These are phyloP conservation scores for Parapsyche elsis DNA, from an alignment of 1,140 invertebrate genomes.

Conservation along the genomic window DNA sequence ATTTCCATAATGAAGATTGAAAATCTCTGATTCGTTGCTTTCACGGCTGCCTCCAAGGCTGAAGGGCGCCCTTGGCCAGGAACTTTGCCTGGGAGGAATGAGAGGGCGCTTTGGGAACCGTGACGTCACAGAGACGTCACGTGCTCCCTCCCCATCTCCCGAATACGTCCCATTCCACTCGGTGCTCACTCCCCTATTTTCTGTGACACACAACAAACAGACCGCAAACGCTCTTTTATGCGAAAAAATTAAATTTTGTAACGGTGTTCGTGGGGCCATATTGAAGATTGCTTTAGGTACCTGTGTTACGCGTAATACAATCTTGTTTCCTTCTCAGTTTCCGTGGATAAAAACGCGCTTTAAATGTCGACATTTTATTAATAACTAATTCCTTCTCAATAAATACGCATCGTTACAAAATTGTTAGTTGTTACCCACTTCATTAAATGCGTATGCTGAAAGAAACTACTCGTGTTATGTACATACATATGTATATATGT, in stretches of 20 bases:
- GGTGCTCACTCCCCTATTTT: background rate
- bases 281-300: slow-evolving; percentile 13
- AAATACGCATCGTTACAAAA: no score
- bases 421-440: no score
- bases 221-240: slow-evolving; percentile 24
- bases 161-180: background rate
- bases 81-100: background rate
- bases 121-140: slow-evolving; percentile 45
- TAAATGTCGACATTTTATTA: no score
- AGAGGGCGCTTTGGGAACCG: slow-evolving; percentile 20
- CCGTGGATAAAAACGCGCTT: no score
- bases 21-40: slow-evolving; percentile 21
- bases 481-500: no score
- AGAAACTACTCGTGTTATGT: no score
- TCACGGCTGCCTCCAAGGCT: slow-evolving; percentile 18
- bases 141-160: background rate
- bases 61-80: slow-evolving; percentile 49
- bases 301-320: background rate
- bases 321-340: no score
- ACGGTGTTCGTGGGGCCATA: slow-evolving; percentile 1
- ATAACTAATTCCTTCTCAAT: no score
- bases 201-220: slow-evolving; percentile 10
- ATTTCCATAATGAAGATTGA: slow-evolving; percentile 25
- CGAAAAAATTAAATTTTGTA: slow-evolving; percentile 25
- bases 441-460: no score